phyloP scores from a whole-genome alignment of 2,888 invertebrate species.

The Diabrotica balteata region DNA sequence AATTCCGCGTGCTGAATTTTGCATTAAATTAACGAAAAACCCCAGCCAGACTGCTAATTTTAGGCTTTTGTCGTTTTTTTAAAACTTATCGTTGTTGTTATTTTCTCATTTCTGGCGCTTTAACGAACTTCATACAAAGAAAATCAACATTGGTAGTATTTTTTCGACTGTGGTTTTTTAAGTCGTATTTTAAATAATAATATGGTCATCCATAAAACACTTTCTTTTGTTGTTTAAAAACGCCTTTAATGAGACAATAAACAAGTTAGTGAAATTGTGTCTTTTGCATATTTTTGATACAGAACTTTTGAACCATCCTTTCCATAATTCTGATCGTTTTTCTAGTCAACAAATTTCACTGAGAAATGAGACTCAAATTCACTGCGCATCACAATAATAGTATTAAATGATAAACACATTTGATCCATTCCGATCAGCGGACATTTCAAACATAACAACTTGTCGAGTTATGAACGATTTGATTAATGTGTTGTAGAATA shows the following conservation, averaged over 20 bases:
- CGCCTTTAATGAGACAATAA: slow-evolving; percentile 10
- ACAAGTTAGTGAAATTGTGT: slow-evolving; percentile 9
- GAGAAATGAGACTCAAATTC: slow-evolving; percentile 33
- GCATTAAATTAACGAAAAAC: slow-evolving; percentile 16
- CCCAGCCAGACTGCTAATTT: slow-evolving; percentile 15
- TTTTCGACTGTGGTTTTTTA: too few species aligned
- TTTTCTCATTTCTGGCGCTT: too few species aligned
- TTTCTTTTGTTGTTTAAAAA: neutral
- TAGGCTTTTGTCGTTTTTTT: slow-evolving; percentile 9
- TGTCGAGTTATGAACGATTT: too few species aligned
- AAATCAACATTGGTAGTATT: too few species aligned
- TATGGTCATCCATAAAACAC: too few species aligned
- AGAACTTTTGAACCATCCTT: slow-evolving; percentile 25
- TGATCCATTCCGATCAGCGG: too few species aligned
- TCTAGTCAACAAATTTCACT: slow-evolving; percentile 37
- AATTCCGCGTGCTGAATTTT: slow-evolving; percentile 17
- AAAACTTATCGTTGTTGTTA: neutral
- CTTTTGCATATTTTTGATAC: slow-evolving; percentile 34
- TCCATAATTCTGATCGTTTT: slow-evolving; percentile 30
- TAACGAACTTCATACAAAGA: neutral
- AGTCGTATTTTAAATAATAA: too few species aligned
- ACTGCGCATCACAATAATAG: slow-evolving; percentile 32
- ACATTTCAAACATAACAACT: too few species aligned
- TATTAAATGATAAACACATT: slow-evolving; percentile 17
- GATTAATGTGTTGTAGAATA: too few species aligned